Conservation (phyloP, 2,888 invertebrate species). For the Lagria hirta region DNA sequence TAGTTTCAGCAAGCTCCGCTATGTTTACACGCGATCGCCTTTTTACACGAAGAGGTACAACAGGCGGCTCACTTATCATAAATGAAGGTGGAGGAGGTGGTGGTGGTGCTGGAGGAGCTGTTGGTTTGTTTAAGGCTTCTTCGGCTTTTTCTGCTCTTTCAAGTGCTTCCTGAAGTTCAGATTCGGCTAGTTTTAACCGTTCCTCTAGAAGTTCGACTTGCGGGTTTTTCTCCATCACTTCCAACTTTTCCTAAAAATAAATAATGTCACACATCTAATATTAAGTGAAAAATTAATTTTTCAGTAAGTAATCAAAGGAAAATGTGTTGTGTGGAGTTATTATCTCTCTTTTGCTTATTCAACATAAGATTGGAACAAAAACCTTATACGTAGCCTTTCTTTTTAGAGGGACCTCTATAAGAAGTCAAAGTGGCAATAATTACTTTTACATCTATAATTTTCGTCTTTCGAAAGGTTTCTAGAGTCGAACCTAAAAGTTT, state of each 20-base stretch:
- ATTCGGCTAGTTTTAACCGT: slow-evolving; percentile 67
- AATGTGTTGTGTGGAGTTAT: too few relatives aligned
- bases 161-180: slow-evolving; percentile 64
- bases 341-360: too few relatives aligned
- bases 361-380: too few relatives aligned
- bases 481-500: too few relatives aligned
- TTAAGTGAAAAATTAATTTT: slow-evolving; percentile 8
- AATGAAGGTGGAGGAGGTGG: slow-evolving; percentile 35
- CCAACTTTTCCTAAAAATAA: slow-evolving; percentile 59
- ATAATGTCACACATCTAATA: too few relatives aligned
- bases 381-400: too few relatives aligned
- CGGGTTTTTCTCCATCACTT: slow-evolving; percentile 66
- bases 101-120: slow-evolving; percentile 52
- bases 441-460: too few relatives aligned
- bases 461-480: too few relatives aligned
- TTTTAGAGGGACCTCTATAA: too few relatives aligned
- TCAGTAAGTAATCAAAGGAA: slow-evolving; percentile 5
- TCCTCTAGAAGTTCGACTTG: slow-evolving; percentile 71
- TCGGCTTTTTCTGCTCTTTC: slow-evolving; percentile 63
- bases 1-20: slow-evolving; percentile 40
- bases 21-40: slow-evolving; percentile 49
- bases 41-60: slow-evolving; percentile 58
- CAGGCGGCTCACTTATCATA: slow-evolving; percentile 54
- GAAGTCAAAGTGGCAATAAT: too few relatives aligned
- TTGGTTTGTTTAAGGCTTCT: slow-evolving; percentile 56